Evolutionary conservation across 2,797 vertebrate species (phyloP), one percentile per base, ranked within the genome.

Genomic region (Peromyscus melanophrys): DNA sequence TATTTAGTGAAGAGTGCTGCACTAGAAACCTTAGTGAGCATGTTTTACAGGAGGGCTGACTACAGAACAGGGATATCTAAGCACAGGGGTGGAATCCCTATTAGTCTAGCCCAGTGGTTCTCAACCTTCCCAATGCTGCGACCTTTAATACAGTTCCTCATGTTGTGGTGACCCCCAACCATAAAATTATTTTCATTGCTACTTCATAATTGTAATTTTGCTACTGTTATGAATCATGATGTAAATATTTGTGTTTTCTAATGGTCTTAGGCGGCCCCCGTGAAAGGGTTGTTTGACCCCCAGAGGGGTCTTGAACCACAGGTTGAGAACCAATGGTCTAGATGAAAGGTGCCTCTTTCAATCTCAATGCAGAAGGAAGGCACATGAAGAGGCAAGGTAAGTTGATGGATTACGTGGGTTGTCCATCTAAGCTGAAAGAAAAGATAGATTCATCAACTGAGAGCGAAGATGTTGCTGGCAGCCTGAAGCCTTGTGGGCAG

Each of bases 401-500:
- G 67, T 49, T 71, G 80, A 69, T 65, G 83, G 86, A 37, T 57
- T 94, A n/a, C 27, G 57, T 83, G 82, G 82, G 84, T 46, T 84
- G 63, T 88, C 90, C 34, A 2, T 16, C 75, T 63, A 93, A 40
- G 75, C 43, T 84, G 73, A 82, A 96, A 83, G 88, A 88, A 77
- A 90, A 78, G 73, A 61, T 46, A 94, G 89, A 83, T 63, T 76
- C n/a, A 49, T 95, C 94, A 81, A 49, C 94, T 43, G 76, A 65
- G 71, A 84, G n/a, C 31, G n/a, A 40, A 80, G 87, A 80, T 49
- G 40, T 76, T 77, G 84, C 90, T 92, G 81, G 76, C 34, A 17
- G 85, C 52, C 21, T 61, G 27, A 25, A 37, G 59, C 55, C 87
- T 94, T 10, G 31, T 97, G 97, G 95, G 96, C 94, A 98, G 88